These are phyloP conservation scores for Anolis carolinensis DNA, from an alignment of 2,113 vertebrate genomes.

Conservation along the genomic window DNA sequence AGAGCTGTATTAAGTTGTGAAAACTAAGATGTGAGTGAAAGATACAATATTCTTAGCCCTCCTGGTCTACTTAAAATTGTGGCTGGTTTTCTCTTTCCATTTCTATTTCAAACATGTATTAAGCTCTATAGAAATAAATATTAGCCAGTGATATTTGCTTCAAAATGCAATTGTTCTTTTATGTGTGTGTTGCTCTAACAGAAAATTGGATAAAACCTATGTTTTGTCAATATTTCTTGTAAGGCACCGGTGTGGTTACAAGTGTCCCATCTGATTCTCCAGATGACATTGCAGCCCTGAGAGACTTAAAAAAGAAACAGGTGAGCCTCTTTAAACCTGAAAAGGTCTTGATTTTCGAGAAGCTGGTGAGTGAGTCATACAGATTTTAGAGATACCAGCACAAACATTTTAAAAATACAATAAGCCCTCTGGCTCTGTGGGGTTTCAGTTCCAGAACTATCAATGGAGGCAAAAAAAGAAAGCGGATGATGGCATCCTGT, in stretches of 20 bases:
- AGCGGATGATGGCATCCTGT: no score
- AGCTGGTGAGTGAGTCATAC: not conserved
- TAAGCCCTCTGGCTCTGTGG: not conserved
- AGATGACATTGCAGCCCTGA: conserved; percentile 92
- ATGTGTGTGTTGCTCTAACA: not conserved
- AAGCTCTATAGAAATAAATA: no score
- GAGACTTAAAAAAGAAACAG: conserved; percentile 96
- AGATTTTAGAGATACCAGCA: not conserved
- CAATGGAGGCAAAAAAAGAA: no score
- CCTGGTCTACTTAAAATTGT: not conserved
- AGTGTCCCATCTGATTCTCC: conserved; percentile 98
- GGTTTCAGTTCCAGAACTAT: no score
- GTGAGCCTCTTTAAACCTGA: conserved; percentile 69
- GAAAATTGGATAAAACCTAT: accelerated
- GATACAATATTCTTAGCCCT: not conserved
- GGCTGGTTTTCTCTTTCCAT: not conserved
- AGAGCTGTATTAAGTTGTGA: not conserved
- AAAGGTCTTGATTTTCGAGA: no score
- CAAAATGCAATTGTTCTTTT: no score
- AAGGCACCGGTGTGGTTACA: conserved; percentile 94
- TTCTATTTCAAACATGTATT: not conserved
- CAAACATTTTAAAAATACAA: not conserved
- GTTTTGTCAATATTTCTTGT: conserved; percentile 19
- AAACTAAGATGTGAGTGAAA: not conserved
- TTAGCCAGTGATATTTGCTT: no score